phyloP scores from a whole-genome alignment of 1,140 invertebrate species.

The Bicyclus anynana region DNA sequence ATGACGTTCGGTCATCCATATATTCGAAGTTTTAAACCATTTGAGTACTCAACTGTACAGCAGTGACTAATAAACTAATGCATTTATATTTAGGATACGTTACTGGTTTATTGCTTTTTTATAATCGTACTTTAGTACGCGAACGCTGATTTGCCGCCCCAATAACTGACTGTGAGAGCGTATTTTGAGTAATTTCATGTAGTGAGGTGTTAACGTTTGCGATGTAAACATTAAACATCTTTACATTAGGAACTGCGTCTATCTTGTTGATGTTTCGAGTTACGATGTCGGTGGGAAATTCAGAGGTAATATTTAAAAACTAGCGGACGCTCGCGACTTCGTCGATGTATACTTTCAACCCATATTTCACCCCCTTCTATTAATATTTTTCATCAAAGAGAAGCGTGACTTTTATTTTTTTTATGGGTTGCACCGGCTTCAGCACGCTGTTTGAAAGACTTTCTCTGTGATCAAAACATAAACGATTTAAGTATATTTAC shows the following conservation, averaged over 20 bases:
- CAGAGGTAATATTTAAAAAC: too few relatives aligned
- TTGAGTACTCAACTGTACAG: conserved; percentile 29
- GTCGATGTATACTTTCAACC: too few relatives aligned
- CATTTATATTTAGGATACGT: conserved; percentile 59
- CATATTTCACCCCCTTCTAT: too few relatives aligned
- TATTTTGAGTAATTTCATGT: conserved; percentile 49
- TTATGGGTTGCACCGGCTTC: too few relatives aligned
- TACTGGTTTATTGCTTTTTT: conserved; percentile 62
- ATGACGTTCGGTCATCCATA: too few relatives aligned
- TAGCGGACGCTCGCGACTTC: too few relatives aligned
- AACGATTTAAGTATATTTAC: too few relatives aligned
- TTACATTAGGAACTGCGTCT: conserved; percentile 37
- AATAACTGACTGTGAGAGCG: conserved; percentile 29
- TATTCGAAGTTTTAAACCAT: background rate
- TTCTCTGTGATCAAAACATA: too few relatives aligned
- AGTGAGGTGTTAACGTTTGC: conserved; percentile 34
- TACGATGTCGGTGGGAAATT: too few relatives aligned
- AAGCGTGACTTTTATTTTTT: too few relatives aligned
- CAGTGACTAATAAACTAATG: conserved; percentile 65
- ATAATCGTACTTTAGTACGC: conserved; percentile 57
- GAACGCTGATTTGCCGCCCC: conserved; percentile 42
- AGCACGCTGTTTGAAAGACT: too few relatives aligned
- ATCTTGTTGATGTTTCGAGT: conserved; percentile 23
- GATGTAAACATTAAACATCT: conserved; percentile 24
- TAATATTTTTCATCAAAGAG: too few relatives aligned